Base-by-base conservation (phyloP, 2,113 vertebrate species). In the Speoplatyrhinus poulsoni region DNA sequence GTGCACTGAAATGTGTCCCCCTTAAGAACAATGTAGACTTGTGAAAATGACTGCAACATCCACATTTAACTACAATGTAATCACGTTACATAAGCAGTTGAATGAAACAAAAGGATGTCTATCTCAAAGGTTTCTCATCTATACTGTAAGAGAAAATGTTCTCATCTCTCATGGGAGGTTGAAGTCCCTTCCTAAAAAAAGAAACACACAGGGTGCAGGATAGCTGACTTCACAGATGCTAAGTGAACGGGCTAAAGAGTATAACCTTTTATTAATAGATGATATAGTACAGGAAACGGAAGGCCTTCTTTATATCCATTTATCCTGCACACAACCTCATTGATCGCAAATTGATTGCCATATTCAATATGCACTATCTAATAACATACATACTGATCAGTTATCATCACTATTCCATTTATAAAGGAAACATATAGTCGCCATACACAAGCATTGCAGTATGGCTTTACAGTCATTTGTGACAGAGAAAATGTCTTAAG, bases 161-260 rank as follows among this genome's bases (percentile, higher is more conserved):
- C 17, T 16, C 54, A 50, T 50, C 16, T 53, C 3, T 63, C 15
- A n/a, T 72, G 13, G 68, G 61, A 63, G 55, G 57, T 68, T 79
- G 46, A 67, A 75, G 71, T 78, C 49, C 32, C 65, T 62, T 67
- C 61, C 72, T 48, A 67, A 50, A 41, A 70, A 54, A 62, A 75
- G 68, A 67, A 26, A 52, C 72, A 74, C 65, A 67, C 66, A 82
- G 79, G 72, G 81, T 33, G 48, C 65, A 62, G 19, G 63, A 58
- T 58, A 1, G 12, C 56, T 33, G 26, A 80, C 72, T n/a, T 85
- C 77, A 77, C 74, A 57, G 65, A 15, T 9, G 9, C 9, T 48
- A 7, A 78, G 64, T 32, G 55, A 61, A 75, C 19, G 58, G 73
- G 72, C 57, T 68, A 67, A 19, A 59, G 26, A 13, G 62, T 60